Evolutionary conservation across 2,113 vertebrate genomes (phyloP).

Genomic region (Hippocampus zosterae): DNA sequence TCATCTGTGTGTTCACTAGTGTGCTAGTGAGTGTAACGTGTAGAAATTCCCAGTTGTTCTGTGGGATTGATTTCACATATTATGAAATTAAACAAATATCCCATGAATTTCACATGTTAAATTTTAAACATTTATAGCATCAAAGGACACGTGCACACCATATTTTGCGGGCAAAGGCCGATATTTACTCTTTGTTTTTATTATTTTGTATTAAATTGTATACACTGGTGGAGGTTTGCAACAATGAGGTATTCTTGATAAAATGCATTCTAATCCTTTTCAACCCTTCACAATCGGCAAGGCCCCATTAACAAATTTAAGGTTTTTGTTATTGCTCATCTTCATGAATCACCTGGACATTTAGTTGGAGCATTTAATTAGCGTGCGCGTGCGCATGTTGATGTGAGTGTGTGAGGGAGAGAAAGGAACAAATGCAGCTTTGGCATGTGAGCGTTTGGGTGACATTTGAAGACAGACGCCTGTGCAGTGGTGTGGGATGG

Average conservation of each 20-base stretch:
- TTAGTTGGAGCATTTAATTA: background rate
- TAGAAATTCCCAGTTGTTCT: background rate
- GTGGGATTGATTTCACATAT: background rate
- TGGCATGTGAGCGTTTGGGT: constrained; percentile 42
- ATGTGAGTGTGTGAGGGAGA: constrained; percentile 21
- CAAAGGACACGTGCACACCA: background rate
- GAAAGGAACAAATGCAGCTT: constrained; percentile 24
- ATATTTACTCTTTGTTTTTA: too few species aligned
- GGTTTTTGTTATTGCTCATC: background rate
- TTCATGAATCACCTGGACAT: background rate
- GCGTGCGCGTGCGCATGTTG: background rate
- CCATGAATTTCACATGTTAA: background rate
- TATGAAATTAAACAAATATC: background rate
- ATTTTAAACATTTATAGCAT: background rate
- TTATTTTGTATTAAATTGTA: background rate
- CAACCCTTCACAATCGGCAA: background rate
- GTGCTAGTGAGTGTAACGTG: background rate
- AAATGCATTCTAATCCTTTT: background rate
- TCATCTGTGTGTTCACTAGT: background rate
- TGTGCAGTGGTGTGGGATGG: constrained; percentile 43
- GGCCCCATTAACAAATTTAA: background rate
- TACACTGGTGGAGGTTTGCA: background rate
- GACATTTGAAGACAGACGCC: constrained; percentile 65
- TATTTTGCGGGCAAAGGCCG: background rate
- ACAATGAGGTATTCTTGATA: background rate